These are phyloP conservation scores for Allochrocebus solatus DNA, from an alignment of 2,797 vertebrate genomes.

Conservation along the genomic window DNA sequence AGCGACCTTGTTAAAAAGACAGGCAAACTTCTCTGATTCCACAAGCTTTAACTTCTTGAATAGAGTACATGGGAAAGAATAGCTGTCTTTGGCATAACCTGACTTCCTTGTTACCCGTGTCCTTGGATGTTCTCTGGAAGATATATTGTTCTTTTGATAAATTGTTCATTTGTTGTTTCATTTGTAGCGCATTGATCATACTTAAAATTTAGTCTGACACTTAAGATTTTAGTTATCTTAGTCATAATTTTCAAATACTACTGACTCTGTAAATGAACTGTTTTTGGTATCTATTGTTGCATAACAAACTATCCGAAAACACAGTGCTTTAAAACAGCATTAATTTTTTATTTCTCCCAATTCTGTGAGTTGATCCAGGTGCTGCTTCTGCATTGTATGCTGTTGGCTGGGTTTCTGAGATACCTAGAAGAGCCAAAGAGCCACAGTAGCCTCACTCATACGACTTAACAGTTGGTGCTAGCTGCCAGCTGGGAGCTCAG, in stretches of 20 bases:
- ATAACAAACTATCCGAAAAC: background rate
- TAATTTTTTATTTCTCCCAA: background rate
- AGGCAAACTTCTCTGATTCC: background rate
- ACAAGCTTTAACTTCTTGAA: background rate
- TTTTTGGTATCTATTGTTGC: background rate
- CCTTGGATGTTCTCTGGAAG: slow-evolving; percentile 21
- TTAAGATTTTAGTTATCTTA: background rate
- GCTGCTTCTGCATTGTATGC: background rate
- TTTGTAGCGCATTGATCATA: background rate
- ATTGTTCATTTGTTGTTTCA: background rate
- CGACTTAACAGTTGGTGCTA: background rate
- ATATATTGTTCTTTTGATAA: background rate
- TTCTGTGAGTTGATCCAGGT: background rate
- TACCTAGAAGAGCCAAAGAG: background rate
- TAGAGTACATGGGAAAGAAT: background rate
- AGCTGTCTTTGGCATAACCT: background rate
- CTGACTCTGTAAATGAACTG: background rate
- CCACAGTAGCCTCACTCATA: background rate
- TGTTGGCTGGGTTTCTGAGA: background rate
- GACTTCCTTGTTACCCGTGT: background rate
- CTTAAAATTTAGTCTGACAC: background rate
- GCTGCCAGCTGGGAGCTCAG: background rate
- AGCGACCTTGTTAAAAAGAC: background rate
- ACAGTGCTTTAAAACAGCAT: background rate
- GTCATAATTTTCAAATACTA: background rate